A percentile compares a stretch with the other conserved stretches of the same genome.
phyloP scores from a whole-genome alignment of 37 sponge, comb jelly and placozoan genomes.

The Spongilla lacustris region DNA sequence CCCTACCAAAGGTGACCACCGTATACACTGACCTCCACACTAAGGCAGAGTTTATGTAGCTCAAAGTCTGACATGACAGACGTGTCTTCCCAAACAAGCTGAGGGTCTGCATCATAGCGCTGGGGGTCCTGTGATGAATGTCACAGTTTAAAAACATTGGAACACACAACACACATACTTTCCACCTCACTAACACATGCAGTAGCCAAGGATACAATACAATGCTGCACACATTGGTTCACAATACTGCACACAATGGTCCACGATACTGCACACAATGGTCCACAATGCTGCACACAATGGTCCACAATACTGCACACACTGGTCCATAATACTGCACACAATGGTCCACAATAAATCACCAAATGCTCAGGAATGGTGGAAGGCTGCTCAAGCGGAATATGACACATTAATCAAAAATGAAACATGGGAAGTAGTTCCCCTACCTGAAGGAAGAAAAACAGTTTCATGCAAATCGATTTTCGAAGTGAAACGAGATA shows the following conservation, averaged over 20 bases:
- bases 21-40: slow-evolving; percentile 15
- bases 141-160: too few species aligned
- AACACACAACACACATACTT: too few species aligned
- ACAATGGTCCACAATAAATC: too few species aligned
- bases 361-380: slow-evolving; percentile 60
- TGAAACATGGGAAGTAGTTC: slow-evolving; percentile 46
- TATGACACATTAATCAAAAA: slow-evolving; percentile 47
- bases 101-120: slow-evolving; percentile 36
- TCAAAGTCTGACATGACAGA: slow-evolving; percentile 73
- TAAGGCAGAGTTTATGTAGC: slow-evolving; percentile 52
- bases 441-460: slow-evolving; percentile 26
- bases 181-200: too few species aligned
- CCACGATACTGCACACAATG: too few species aligned
- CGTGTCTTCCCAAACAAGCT: slow-evolving; percentile 62
- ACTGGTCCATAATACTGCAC: too few species aligned
- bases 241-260: too few species aligned
- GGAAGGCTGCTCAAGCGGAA: slow-evolving; percentile 46
- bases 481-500: slow-evolving; percentile 31
- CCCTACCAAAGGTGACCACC: neutral
- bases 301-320: too few species aligned
- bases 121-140: slow-evolving; percentile 24
- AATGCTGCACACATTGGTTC: too few species aligned
- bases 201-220: too few species aligned
- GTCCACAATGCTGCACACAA: too few species aligned
- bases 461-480: slow-evolving; percentile 52